Percentiles rank a stretch among this genome's conserved stretches.
phyloP scores from a whole-genome alignment of 2,797 vertebrate species.

The Silurus lanzhouensis region DNA sequence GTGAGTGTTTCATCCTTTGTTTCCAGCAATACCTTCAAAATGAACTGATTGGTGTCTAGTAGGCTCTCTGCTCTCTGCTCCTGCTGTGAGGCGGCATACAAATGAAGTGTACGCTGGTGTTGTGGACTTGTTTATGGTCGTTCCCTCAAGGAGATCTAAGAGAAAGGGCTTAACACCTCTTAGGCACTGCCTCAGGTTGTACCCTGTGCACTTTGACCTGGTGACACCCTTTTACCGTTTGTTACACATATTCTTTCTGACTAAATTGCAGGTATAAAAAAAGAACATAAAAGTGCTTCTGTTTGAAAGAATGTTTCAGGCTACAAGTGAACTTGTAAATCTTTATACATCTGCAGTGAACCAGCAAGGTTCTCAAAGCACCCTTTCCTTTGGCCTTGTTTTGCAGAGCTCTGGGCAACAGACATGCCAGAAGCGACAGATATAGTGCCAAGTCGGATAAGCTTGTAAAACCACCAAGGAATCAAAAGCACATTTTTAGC shows the following conservation, averaged over 20 bases:
- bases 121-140: conserved; percentile 47
- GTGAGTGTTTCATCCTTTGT: conserved; percentile 26
- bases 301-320: conserved; percentile 47
- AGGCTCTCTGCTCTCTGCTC: conserved; percentile 15
- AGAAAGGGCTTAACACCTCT: conserved; percentile 38
- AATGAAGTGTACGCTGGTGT: conserved; percentile 39
- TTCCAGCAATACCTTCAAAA: conserved; percentile 30
- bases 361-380: conserved; percentile 42
- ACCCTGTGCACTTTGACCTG: conserved; percentile 44
- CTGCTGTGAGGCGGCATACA: conserved; percentile 41
- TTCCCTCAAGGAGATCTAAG: conserved; percentile 43
- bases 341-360: conserved; percentile 47
- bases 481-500: conserved; percentile 75
- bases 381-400: conserved; percentile 39
- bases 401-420: conserved; percentile 69
- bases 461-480: conserved; percentile 75
- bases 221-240: conserved; percentile 36
- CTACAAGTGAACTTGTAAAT: conserved; percentile 50
- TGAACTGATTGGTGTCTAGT: conserved; percentile 41
- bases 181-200: conserved; percentile 36
- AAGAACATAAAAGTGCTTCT: conserved; percentile 32
- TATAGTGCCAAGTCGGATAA: conserved; percentile 73
- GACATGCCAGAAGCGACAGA: conserved; percentile 73
- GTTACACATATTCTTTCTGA: conserved; percentile 27
- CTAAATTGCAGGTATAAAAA: conserved; percentile 39